These are phyloP conservation scores for Hemaris fuciformis DNA, from an alignment of 2,888 invertebrate species.

Conservation along the genomic window DNA sequence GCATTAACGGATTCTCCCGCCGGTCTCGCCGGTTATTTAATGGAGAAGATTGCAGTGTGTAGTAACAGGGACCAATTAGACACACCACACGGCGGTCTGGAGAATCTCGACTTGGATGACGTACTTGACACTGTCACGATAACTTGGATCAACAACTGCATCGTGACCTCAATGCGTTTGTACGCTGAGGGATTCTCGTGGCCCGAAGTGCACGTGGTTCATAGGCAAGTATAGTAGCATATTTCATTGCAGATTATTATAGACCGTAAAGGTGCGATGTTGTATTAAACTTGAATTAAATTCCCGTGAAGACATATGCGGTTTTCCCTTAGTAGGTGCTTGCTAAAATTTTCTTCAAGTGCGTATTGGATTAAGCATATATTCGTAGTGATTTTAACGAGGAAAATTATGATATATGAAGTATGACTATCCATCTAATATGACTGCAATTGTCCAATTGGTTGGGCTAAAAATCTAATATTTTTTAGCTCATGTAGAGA, in stretches of 20 bases:
- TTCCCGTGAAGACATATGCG: too few species aligned
- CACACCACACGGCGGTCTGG: constrained; percentile 85
- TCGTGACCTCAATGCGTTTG: constrained; percentile 88
- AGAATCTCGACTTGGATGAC: constrained; percentile 84
- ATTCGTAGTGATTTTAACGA: too few species aligned
- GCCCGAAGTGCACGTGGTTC: constrained; percentile 41
- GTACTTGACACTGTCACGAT: constrained; percentile 91
- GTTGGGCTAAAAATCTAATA: too few species aligned
- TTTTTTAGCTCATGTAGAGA: too few species aligned
- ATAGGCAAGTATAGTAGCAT: constrained; percentile 53
- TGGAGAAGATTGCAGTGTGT: constrained; percentile 92
- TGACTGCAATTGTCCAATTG: too few species aligned
- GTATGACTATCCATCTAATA: too few species aligned
- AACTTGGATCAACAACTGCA: constrained; percentile 88
- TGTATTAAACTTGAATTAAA: too few species aligned
- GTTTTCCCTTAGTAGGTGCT: too few species aligned
- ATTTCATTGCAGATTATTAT: background rate
- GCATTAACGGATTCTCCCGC: constrained; percentile 89
- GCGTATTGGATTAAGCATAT: too few species aligned
- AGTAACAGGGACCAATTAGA: constrained; percentile 81
- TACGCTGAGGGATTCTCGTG: constrained; percentile 84
- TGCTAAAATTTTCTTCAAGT: too few species aligned
- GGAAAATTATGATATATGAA: too few species aligned
- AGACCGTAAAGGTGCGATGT: too few species aligned
- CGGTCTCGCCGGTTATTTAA: constrained; percentile 92